Base-by-base conservation (phyloP, 2,113 vertebrate species). In the Megaceryle torquata region DNA sequence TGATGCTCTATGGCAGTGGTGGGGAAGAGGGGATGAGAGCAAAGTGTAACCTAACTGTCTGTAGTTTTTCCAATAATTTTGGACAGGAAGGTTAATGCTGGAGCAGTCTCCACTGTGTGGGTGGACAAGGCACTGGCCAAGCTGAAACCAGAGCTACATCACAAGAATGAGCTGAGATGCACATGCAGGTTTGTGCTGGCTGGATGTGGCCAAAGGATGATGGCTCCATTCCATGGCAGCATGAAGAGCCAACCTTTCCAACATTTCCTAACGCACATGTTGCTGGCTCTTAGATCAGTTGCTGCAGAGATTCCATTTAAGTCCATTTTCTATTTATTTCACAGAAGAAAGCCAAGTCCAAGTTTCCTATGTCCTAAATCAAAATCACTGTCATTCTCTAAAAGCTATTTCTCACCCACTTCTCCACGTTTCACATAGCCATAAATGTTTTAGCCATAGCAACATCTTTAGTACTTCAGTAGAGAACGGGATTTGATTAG, bases 261-360 rank as follows among this genome's bases (percentile, higher is more conserved):
- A 51, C 43, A 12, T 11, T 37, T 41, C 59, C 9, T 6, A 26
- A 26, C 28, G 39, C 10, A 18, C 20, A 8, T 3, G 8, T 6
- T 35, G 37, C 80, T 88, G 74, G 6, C 28, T 79, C 6, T 29
- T 57, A 10, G 26, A 22, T 29, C 71, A 35, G 50, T 20, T 24
- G 15, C 10, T 33, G 65, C 80, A 83, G n/a, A 63, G 24, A 13
- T 3, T 50, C 25, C 14, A 54, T 17, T 70, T 59, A 67, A 89
- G 13, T 18, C 29, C 22, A 33, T 85, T 65, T 89, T 29, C 85
- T 37, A 18, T 29, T 44, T 33, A 63, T 77, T 70, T 83, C 13
- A 57, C 0, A 1, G n/a, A 5, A 75, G 50, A 74, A 90, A 70
- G 17, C 17, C 10, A 74, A 74, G 28, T 37, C 17, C 0, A 0